A percentile compares a stretch with the other conserved stretches of the same genome.
Conservation (phyloP, 2,113 vertebrate species). For the Semnopithecus entellus region DNA sequence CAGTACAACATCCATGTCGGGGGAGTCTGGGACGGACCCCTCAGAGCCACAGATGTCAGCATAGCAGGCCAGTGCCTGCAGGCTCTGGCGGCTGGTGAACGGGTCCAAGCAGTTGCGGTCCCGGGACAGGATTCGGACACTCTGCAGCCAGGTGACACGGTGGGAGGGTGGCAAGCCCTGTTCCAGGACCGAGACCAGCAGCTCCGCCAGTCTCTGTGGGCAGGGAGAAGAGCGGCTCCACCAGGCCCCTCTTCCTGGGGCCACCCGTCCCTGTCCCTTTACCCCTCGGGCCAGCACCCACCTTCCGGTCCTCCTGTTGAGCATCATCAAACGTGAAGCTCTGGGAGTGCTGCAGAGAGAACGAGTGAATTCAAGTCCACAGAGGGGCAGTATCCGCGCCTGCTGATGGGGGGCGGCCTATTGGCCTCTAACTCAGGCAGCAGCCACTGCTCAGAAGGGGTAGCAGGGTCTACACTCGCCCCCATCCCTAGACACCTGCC, state of each 20-base stretch:
- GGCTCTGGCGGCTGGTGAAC: constrained; percentile 85
- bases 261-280: neutral
- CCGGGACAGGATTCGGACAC: constrained; percentile 92
- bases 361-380: neutral
- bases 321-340: constrained; percentile 91
- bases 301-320: constrained; percentile 89
- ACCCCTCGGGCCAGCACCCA: constrained; percentile 43
- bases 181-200: constrained; percentile 89
- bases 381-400: neutral
- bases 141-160: constrained; percentile 92
- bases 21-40: constrained; percentile 78
- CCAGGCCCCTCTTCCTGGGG: neutral
- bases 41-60: constrained; percentile 83
- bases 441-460: neutral
- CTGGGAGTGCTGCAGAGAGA: constrained; percentile 88
- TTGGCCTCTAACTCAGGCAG: neutral
- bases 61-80: constrained; percentile 87
- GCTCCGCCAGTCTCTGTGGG: constrained; percentile 88
- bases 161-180: constrained; percentile 90
- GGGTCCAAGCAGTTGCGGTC: constrained; percentile 90
- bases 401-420: neutral
- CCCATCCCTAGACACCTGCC: neutral
- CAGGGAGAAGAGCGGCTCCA: neutral
- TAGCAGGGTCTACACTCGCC: neutral
- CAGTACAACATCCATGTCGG: constrained; percentile 89